Evolutionary conservation across 2,888 invertebrate genomes (phyloP).

Genomic region (Drosophila gaucha): DNA sequence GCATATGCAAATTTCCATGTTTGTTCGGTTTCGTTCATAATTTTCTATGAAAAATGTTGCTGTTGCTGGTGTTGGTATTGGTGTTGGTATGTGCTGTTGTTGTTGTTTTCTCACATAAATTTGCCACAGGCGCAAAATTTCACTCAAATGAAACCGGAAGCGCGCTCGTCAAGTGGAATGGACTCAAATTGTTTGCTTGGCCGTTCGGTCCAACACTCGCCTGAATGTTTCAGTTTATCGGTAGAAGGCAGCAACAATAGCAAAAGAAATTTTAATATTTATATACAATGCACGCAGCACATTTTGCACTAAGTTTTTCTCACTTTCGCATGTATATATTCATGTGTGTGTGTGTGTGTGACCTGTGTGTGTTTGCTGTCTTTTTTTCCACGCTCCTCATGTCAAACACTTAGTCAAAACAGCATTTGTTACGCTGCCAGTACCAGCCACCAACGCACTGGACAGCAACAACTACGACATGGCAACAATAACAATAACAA

Average conservation of each 20-base stretch:
- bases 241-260: constrained; percentile 30
- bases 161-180: constrained; percentile 73
- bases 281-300: constrained; percentile 56
- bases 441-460: constrained; percentile 79
- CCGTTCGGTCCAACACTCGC: constrained; percentile 22
- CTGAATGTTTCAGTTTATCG: constrained; percentile 56
- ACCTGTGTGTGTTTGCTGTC: constrained; percentile 16
- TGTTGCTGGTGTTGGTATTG: neutral
- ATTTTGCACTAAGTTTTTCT: constrained; percentile 71
- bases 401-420: constrained; percentile 81
- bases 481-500: constrained; percentile 21
- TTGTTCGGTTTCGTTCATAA: constrained; percentile 62
- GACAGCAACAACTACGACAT: constrained; percentile 53
- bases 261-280: constrained; percentile 45
- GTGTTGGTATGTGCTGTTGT: neutral
- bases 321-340: constrained; percentile 69
- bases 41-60: constrained; percentile 74
- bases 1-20: constrained; percentile 64
- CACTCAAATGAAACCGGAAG: constrained; percentile 79
- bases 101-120: constrained; percentile 76
- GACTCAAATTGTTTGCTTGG: constrained; percentile 52
- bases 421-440: constrained; percentile 80
- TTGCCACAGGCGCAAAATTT: constrained; percentile 78
- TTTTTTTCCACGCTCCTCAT: constrained; percentile 78
- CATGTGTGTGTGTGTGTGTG: constrained; percentile 11